Percentiles rank a stretch among this genome's conserved stretches.
Conservation (phyloP, 2,888 invertebrate genomes). For the Epirrhoe tristata region DNA sequence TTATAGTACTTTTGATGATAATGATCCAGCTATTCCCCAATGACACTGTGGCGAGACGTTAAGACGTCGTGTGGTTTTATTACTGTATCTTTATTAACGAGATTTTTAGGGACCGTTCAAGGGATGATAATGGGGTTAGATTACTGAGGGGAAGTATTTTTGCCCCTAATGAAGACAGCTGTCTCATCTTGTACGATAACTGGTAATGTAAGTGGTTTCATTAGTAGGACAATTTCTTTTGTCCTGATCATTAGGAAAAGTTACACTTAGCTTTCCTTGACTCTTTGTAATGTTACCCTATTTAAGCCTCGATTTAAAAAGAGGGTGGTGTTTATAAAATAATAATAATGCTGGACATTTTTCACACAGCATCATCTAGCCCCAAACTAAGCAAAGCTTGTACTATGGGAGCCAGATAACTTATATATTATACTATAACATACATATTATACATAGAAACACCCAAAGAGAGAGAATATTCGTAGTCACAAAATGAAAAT, state of each 20-base stretch:
- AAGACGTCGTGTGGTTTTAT: conserved; percentile 23
- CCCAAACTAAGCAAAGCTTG: no score
- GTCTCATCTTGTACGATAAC: conserved; percentile 6
- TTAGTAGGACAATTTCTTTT: conserved; percentile 1
- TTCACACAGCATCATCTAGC: no score
- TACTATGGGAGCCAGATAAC: no score
- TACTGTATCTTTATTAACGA: conserved; percentile 25
- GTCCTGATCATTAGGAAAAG: neutral
- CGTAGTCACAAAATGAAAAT: no score
- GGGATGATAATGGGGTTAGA: conserved; percentile 22
- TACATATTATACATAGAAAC: no score
- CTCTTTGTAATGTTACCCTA: neutral
- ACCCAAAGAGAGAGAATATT: no score
- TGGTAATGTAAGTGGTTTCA: conserved; percentile 4
- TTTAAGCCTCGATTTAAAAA: neutral
- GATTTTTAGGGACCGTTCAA: conserved; percentile 17
- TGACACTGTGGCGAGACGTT: conserved; percentile 10
- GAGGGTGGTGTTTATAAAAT: no score
- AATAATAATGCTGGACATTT: no score
- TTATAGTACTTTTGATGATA: neutral
- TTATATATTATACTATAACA: no score
- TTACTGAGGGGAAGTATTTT: conserved; percentile 14
- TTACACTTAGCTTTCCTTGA: neutral
- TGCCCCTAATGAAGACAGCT: conserved; percentile 14
- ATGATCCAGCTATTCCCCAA: neutral